Percentiles rank a stretch among this genome's conserved stretches.
Conservation (phyloP, 1,140 invertebrate genomes). For the Ostrea denselamellosa region DNA sequence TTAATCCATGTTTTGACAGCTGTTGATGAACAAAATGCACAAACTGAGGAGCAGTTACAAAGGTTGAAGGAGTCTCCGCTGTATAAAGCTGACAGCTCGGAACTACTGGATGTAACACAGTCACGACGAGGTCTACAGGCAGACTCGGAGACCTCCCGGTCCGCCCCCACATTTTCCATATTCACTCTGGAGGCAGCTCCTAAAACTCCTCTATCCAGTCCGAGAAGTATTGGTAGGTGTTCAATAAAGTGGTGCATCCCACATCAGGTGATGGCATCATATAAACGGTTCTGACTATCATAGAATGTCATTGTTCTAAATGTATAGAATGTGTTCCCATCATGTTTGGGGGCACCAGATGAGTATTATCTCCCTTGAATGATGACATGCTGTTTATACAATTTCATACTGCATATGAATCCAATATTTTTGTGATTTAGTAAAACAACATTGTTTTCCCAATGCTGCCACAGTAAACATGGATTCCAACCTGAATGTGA, state of each 20-base stretch:
- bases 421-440: too few species aligned
- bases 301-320: too few species aligned
- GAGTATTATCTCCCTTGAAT: too few species aligned
- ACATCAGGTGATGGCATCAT: not conserved
- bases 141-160: conserved; percentile 66
- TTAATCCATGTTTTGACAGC: conserved; percentile 64
- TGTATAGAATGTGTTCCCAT: too few species aligned
- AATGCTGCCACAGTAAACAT: not conserved
- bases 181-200: conserved; percentile 63
- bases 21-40: conserved; percentile 81
- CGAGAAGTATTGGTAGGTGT: conserved; percentile 51
- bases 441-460: not conserved
- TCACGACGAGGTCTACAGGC: conserved; percentile 51
- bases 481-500: conserved; percentile 53
- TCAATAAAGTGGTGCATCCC: not conserved
- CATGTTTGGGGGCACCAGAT: too few species aligned
- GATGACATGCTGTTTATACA: too few species aligned
- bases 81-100: conserved; percentile 51
- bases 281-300: not conserved
- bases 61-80: conserved; percentile 52
- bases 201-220: conserved; percentile 45
- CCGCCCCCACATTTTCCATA: conserved; percentile 72
- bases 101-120: conserved; percentile 54
- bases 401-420: too few species aligned
- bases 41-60: conserved; percentile 69